Conservation (phyloP, 2,113 vertebrate genomes). For the Genyomyrus donnyi region DNA sequence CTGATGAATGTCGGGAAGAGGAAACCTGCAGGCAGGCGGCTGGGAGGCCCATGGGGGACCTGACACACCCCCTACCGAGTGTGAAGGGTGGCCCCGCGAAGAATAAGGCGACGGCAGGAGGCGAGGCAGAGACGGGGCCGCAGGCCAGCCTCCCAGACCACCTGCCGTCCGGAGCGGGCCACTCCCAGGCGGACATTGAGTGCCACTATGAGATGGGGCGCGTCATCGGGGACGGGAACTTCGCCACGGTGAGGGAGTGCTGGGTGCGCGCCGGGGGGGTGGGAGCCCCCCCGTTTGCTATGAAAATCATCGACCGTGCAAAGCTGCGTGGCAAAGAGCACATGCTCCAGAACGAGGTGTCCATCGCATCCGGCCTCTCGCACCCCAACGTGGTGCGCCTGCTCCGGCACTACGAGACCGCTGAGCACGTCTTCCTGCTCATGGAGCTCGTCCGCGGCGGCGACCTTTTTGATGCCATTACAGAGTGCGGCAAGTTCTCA, state of each 20-base stretch:
- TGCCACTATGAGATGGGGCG: constrained; percentile 74
- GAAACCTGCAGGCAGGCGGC: background rate
- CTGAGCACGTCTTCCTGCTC: constrained; percentile 78
- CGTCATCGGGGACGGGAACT: constrained; percentile 89
- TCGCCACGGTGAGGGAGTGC: constrained; percentile 80
- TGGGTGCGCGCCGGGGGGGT: constrained; percentile 55
- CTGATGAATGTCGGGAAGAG: background rate
- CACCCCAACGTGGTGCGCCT: constrained; percentile 86
- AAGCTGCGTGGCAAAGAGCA: constrained; percentile 87
- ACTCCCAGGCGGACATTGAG: constrained; percentile 60
- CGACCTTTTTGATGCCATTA: constrained; percentile 90
- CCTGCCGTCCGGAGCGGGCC: constrained; percentile 29
- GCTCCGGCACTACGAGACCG: constrained; percentile 79
- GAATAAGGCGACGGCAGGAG: background rate
- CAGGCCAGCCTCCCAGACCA: constrained; percentile 25
- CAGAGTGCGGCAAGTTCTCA: constrained; percentile 76
- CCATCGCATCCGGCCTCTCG: constrained; percentile 75
- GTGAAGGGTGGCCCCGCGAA: background rate
- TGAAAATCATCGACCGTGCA: constrained; percentile 86
- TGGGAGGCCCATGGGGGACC: background rate
- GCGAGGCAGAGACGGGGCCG: background rate
- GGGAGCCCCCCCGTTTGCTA: constrained; percentile 56
- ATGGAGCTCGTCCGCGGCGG: constrained; percentile 87
- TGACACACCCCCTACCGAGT: background rate
- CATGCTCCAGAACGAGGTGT: constrained; percentile 91